These are phyloP conservation scores for Zaprionus taronus DNA, from an alignment of 1,140 invertebrate species.

Conservation along the genomic window DNA sequence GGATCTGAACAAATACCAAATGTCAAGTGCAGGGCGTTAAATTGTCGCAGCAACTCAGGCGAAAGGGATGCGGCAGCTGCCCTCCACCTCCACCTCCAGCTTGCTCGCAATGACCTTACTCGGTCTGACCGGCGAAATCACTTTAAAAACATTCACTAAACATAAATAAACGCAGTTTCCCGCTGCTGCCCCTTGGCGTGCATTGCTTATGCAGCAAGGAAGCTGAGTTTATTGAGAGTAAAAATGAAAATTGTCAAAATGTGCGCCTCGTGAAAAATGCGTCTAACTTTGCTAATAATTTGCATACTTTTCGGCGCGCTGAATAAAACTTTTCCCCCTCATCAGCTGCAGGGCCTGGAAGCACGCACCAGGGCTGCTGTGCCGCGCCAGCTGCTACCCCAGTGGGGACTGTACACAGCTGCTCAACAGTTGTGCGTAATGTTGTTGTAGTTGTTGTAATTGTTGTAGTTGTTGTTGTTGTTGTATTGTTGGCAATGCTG, in stretches of 20 bases:
- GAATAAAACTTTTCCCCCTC: constrained; percentile 50
- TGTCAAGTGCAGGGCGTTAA: constrained; percentile 77
- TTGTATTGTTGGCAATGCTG: constrained; percentile 31
- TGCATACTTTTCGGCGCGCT: constrained; percentile 74
- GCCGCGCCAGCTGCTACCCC: constrained; percentile 2
- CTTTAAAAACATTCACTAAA: constrained; percentile 35
- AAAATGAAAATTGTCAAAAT: constrained; percentile 65
- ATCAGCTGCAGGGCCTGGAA: constrained; percentile 2
- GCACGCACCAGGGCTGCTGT: neutral
- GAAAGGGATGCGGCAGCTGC: constrained; percentile 14
- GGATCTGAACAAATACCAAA: constrained; percentile 56
- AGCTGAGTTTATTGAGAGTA: constrained; percentile 54
- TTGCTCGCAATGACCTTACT: constrained; percentile 18
- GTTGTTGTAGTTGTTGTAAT: neutral
- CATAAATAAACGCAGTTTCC: constrained; percentile 43
- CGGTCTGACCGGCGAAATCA: constrained; percentile 20
- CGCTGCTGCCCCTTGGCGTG: neutral
- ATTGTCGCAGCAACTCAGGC: constrained; percentile 63
- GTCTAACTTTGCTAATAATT: constrained; percentile 79
- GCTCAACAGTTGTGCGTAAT: neutral
- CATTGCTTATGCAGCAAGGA: neutral
- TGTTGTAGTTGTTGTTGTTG: neutral
- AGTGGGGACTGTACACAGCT: neutral
- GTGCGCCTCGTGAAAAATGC: constrained; percentile 64
- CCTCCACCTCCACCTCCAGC: neutral